These are phyloP conservation scores for Argynnis bischoffii DNA, from an alignment of 2,888 invertebrate species.

Conservation along the genomic window DNA sequence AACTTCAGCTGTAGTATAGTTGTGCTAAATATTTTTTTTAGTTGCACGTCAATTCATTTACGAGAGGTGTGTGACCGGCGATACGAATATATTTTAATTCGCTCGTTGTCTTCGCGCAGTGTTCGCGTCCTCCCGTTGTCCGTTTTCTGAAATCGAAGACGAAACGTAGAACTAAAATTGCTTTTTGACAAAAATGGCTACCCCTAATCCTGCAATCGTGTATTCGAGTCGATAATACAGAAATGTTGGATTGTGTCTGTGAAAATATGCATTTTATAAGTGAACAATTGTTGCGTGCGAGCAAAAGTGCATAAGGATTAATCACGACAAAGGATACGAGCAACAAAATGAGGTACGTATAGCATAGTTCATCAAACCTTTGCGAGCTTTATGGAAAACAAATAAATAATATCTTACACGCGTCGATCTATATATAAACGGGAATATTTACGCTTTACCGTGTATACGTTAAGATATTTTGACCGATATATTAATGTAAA, in stretches of 20 bases:
- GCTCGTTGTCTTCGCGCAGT: conserved; percentile 55
- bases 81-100: conserved; percentile 46
- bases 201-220: conserved; percentile 62
- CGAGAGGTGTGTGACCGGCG: conserved; percentile 42
- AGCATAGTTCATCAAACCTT: conserved; percentile 73
- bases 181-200: conserved; percentile 80
- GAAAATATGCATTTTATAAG: conserved; percentile 77
- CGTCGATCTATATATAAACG: conserved; percentile 68
- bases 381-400: conserved; percentile 65
- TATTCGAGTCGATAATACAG: conserved; percentile 64
- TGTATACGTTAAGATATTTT: conserved; percentile 52
- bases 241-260: conserved; percentile 69
- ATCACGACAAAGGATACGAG: conserved; percentile 74
- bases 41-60: conserved; percentile 36
- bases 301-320: conserved; percentile 78
- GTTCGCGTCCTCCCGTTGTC: conserved; percentile 67
- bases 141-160: conserved; percentile 69
- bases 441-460: conserved; percentile 58
- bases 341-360: conserved; percentile 78
- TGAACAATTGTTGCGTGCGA: conserved; percentile 79
- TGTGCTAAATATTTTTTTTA: conserved; percentile 33
- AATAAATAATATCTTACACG: conserved; percentile 73
- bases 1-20: conserved; percentile 40
- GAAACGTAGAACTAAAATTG: conserved; percentile 61
- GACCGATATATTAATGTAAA: conserved; percentile 65